phyloP scores from a whole-genome alignment of 2,888 invertebrate species.

The Psylliodes chrysocephalus region DNA sequence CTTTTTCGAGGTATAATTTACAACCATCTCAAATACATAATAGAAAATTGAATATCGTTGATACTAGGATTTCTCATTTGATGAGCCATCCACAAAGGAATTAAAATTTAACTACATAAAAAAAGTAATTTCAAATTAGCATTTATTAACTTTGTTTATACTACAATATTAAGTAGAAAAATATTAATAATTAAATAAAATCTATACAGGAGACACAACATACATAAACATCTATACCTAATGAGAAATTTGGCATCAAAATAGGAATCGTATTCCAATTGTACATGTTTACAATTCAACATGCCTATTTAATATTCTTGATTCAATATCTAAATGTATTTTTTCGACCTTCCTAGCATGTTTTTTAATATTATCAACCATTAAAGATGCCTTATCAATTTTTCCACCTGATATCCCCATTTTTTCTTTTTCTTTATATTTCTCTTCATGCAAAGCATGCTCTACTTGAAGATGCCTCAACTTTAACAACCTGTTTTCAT shows the following conservation, averaged over 20 bases:
- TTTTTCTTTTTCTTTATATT: conserved; percentile 70
- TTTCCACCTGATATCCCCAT: conserved; percentile 42
- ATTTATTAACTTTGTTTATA: too few species aligned
- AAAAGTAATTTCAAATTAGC: too few species aligned
- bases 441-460: conserved; percentile 77
- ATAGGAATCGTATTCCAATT: not conserved
- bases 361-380: conserved; percentile 84
- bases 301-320: conserved; percentile 80
- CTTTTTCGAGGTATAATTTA: too few species aligned
- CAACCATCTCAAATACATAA: too few species aligned
- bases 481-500: conserved; percentile 86
- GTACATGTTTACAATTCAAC: conserved; percentile 74
- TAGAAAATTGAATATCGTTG: too few species aligned
- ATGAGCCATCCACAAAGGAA: too few species aligned
- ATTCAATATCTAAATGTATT: conserved; percentile 82
- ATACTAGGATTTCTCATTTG: too few species aligned
- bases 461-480: conserved; percentile 85
- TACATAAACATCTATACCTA: conserved; percentile 2
- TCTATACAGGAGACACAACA: not conserved
- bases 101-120: too few species aligned
- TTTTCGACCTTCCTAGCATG: conserved; percentile 87
- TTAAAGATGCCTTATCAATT: conserved; percentile 58
- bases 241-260: conserved; percentile 22
- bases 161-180: conserved; percentile 1
- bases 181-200: conserved; percentile 1